A percentile compares a stretch with the other conserved stretches of the same genome.
Conservation (phyloP, 2,113 vertebrate genomes). For the Lanius collurio region DNA sequence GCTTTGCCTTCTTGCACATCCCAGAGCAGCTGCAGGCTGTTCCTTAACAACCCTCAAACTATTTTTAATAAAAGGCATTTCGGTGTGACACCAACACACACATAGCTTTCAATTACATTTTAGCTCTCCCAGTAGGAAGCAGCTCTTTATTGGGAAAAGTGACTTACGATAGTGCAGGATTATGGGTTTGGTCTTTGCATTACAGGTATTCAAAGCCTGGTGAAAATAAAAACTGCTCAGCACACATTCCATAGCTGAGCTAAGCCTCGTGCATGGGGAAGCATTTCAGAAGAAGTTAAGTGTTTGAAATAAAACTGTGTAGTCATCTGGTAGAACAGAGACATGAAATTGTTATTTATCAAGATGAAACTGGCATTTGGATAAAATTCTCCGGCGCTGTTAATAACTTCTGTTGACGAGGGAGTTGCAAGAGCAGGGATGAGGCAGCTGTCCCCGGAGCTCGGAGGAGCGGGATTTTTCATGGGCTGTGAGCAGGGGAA, state of each 20-base stretch:
- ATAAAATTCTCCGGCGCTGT: not conserved
- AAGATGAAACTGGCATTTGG: constrained; percentile 46
- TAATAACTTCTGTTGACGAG: constrained; percentile 50
- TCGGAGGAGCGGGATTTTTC: not conserved
- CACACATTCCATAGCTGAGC: not conserved
- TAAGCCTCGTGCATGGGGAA: not conserved
- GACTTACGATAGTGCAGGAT: not conserved
- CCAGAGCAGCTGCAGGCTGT: not conserved
- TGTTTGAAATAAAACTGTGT: not conserved
- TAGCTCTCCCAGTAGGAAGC: constrained; percentile 13
- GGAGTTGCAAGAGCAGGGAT: not conserved
- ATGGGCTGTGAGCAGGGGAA: not conserved
- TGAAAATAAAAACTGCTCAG: not conserved
- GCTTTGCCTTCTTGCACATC: not conserved
- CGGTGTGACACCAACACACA: not conserved
- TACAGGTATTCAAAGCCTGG: not conserved
- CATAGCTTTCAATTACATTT: not conserved
- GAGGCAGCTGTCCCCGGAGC: not conserved
- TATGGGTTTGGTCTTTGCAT: not conserved
- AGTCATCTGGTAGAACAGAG: constrained; percentile 20
- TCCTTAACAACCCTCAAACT: not conserved
- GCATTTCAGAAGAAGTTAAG: not conserved
- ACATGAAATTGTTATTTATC: constrained; percentile 30
- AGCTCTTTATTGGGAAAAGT: not conserved
- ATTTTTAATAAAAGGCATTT: not conserved